phyloP scores from a whole-genome alignment of 2,797 vertebrate genomes.

The Macroramphosus scolopax region DNA sequence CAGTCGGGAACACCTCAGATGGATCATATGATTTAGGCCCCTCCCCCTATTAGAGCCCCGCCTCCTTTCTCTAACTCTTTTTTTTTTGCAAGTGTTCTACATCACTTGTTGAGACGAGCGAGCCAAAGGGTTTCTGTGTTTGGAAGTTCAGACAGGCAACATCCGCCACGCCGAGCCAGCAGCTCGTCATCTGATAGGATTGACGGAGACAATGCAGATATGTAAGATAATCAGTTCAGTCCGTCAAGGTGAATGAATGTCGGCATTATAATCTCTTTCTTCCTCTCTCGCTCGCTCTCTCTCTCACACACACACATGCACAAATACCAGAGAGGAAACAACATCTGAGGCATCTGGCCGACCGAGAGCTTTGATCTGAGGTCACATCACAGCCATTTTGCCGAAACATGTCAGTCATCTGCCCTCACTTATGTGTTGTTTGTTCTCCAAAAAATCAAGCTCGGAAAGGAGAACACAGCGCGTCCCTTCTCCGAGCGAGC shows the following conservation, averaged over 20 bases:
- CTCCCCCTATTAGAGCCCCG: too few relatives aligned
- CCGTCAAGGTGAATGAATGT: too few relatives aligned
- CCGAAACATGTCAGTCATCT: slow-evolving; percentile 49
- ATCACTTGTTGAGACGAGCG: slow-evolving; percentile 13
- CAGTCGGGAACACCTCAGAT: too few relatives aligned
- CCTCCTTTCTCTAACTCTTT: too few relatives aligned
- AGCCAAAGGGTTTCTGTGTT: slow-evolving; percentile 20
- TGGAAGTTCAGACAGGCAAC: slow-evolving; percentile 33
- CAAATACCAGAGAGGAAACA: slow-evolving; percentile 47
- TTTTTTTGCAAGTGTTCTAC: too few relatives aligned
- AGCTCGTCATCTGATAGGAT: slow-evolving; percentile 48
- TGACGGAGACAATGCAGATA: too few relatives aligned
- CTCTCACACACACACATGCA: slow-evolving; percentile 6
- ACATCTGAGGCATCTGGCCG: slow-evolving; percentile 62
- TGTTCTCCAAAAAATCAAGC: slow-evolving; percentile 40
- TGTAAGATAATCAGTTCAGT: too few relatives aligned
- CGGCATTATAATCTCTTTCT: slow-evolving; percentile 14
- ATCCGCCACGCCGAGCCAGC: slow-evolving; percentile 44
- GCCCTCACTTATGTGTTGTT: slow-evolving; percentile 45
- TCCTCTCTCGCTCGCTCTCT: too few relatives aligned
- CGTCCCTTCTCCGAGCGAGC: slow-evolving; percentile 23
- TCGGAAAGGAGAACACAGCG: slow-evolving; percentile 17
- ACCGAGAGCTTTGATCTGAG: slow-evolving; percentile 59
- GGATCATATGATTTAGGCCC: too few relatives aligned
- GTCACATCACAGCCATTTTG: slow-evolving; percentile 49